Conservation (phyloP, 2,888 invertebrate genomes). For the Sphaerolaimus hirsutus region DNA sequence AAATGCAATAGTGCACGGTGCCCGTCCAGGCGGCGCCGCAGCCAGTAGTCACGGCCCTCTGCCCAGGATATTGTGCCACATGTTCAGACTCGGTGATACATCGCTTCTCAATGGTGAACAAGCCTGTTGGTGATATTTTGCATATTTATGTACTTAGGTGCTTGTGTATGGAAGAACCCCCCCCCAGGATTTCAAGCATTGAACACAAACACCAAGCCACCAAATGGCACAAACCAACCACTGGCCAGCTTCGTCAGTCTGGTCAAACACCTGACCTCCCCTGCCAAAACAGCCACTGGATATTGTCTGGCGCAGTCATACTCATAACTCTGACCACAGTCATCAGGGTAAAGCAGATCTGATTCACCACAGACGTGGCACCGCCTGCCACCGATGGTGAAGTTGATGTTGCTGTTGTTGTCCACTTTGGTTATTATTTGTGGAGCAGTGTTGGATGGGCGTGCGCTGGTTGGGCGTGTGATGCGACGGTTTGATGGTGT, state of each 20-base stretch:
- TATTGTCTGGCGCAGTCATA: slow-evolving; percentile 5
- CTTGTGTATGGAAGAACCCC: too few species aligned
- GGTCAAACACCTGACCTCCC: slow-evolving; percentile 4
- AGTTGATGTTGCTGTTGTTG: too few species aligned
- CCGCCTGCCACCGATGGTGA: too few species aligned
- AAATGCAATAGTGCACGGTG: slow-evolving; percentile 5
- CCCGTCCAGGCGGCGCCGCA: slow-evolving; percentile 5
- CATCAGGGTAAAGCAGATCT: neutral
- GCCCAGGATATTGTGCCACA: slow-evolving; percentile 4
- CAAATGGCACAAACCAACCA: neutral
- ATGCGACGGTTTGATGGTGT: too few species aligned
- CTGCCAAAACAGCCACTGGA: too few species aligned
- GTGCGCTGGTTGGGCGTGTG: too few species aligned
- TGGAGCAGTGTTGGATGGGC: too few species aligned
- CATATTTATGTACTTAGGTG: too few species aligned
- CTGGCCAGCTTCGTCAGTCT: slow-evolving; percentile 1
- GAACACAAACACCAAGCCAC: neutral
- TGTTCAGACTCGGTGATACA: slow-evolving; percentile 4
- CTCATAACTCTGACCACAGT: neutral
- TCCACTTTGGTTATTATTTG: too few species aligned
- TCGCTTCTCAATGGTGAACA: slow-evolving; percentile 4
- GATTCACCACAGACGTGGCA: slow-evolving; percentile 3
- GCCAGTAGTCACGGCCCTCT: slow-evolving; percentile 2
- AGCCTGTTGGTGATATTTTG: slow-evolving; percentile 3
- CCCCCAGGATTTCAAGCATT: too few species aligned